Evolutionary conservation across 2,113 vertebrate species (phyloP).

Genomic region (Aramus guarauna): DNA sequence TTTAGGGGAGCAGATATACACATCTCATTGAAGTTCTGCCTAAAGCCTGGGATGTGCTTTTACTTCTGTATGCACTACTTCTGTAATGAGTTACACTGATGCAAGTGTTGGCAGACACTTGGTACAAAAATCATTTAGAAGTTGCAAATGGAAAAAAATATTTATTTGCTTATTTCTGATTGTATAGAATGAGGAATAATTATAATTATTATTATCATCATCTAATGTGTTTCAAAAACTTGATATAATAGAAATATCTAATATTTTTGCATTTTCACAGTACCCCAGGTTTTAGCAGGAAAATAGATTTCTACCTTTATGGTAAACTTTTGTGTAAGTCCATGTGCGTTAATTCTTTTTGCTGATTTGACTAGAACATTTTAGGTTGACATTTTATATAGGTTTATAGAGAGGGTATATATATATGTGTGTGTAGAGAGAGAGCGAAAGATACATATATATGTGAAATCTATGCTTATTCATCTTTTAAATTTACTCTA

Average conservation of each 20-base stretch:
- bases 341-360: neutral
- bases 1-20: neutral
- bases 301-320: neutral
- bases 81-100: neutral
- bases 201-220: neutral
- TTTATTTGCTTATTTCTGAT: neutral
- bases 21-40: neutral
- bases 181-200: neutral
- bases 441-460: rapidly evolving
- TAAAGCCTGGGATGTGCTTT: neutral
- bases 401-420: neutral
- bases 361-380: neutral
- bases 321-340: neutral
- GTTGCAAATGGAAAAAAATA: neutral
- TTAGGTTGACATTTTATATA: neutral
- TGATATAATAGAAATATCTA: neutral
- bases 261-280: neutral
- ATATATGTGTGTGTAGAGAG: neutral
- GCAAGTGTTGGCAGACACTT: neutral
- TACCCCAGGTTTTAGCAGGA: neutral
- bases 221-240: neutral
- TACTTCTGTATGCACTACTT: neutral
- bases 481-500: neutral
- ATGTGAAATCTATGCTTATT: neutral
- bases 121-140: neutral